Base-by-base conservation (phyloP, 2,888 invertebrate species). In the Protula sp. region DNA sequence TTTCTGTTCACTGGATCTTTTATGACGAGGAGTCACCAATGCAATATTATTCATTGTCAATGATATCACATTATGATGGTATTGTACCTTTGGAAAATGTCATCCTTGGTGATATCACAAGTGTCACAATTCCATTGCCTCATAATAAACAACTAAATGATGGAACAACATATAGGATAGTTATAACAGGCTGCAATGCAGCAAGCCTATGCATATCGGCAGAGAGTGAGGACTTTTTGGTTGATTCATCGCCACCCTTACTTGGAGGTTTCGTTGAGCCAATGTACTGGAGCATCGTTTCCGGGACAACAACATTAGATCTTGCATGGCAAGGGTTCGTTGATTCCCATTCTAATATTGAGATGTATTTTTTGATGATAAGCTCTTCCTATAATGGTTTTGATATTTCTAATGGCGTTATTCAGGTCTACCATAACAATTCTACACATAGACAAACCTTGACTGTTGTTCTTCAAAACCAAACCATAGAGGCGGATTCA, bases 251-350 rank as follows among this genome's bases (percentile, higher is more conserved):
- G 5, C 50, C 50, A n/a, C 50, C 50, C 24, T 4, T n/a, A 22
- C 50, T 50, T 50, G 50, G 50, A 19, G 50, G 50, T n/a, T 50
- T 50, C 24, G 50, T 50, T n/a, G 50, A 50, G 50, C 50, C 50
- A 5, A 50, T 50, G 50, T 19, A 5, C 24, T 50, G 50, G 50
- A 50, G 24, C 14, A 50, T 5, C 5, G 50, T n/a, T 19, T 9
- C 19, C 9, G 9, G 5, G 5, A 26, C 22, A 5, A 50, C 19
- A n/a, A 9, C 9, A 50, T 5, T 50, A 19, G 24, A 19, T 5
- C 50, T 50, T n/a, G 4, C 9, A 22, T 50, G 50, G 50, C 5
- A 5, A 5, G 50, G 50, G 5, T 50, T 50, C 24, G 9, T 5
- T 50, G 50, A 50, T 24, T 5, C 50, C 14, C 50, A 50, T 50